These are phyloP conservation scores for Coccyzus lansbergi DNA, from an alignment of 2,797 vertebrate genomes.

Conservation along the genomic window DNA sequence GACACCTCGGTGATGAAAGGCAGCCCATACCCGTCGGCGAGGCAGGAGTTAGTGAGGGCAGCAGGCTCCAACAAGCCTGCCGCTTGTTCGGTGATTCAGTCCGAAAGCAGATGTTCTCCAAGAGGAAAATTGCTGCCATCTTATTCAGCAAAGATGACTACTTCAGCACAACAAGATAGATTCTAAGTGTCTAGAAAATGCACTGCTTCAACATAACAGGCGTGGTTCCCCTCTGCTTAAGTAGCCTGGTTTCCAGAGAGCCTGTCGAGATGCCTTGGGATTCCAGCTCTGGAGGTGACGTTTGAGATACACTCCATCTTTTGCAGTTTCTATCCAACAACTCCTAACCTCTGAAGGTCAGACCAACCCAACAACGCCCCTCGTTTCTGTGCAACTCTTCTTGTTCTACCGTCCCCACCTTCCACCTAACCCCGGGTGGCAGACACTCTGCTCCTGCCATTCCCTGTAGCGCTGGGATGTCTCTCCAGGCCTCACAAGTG, in stretches of 20 bases:
- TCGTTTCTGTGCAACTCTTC: rapidly evolving
- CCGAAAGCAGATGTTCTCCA: not conserved
- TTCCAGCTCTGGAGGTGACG: not conserved
- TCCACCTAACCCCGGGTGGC: not conserved
- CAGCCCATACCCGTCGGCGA: slow-evolving; percentile 36
- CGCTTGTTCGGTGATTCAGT: not conserved
- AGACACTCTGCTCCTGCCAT: not conserved
- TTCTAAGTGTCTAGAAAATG: not conserved
- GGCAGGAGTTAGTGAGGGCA: slow-evolving; percentile 26
- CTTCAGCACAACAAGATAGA: not conserved
- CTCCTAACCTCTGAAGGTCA: not conserved
- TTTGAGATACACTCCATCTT: rapidly evolving
- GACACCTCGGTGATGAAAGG: not conserved
- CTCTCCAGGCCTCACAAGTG: rapidly evolving
- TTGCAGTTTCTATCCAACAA: not conserved
- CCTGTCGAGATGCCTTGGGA: too few species aligned
- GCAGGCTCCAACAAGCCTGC: slow-evolving; percentile 67
- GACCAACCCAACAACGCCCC: not conserved
- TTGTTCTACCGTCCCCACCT: not conserved
- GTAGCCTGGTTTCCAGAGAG: not conserved
- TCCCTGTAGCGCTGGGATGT: rapidly evolving
- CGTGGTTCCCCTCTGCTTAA: not conserved
- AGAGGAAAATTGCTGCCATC: not conserved
- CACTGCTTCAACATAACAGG: not conserved
- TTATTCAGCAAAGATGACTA: not conserved